These are phyloP conservation scores for Aspidiotus destructor DNA, from an alignment of 2,888 invertebrate genomes.

Conservation along the genomic window DNA sequence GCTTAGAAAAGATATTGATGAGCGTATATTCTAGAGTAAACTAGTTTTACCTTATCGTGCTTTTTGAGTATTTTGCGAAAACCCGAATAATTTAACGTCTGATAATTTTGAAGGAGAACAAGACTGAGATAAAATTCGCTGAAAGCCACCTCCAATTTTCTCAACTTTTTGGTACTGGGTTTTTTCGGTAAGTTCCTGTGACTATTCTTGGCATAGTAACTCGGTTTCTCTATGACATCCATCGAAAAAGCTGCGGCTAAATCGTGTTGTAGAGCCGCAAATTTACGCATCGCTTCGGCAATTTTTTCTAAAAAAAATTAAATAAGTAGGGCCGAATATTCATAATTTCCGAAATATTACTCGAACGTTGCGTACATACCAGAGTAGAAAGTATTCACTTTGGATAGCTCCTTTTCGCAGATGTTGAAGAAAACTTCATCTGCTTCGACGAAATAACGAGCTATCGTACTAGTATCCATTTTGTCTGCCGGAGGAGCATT, in stretches of 20 bases:
- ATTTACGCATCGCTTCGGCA: constrained; percentile 76
- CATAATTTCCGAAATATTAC: too few relatives aligned
- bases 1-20: constrained; percentile 18
- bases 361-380: constrained; percentile 41
- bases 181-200: constrained; percentile 22
- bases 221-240: constrained; percentile 36
- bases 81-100: constrained; percentile 78
- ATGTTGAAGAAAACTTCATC: constrained; percentile 77
- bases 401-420: constrained; percentile 73
- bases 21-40: neutral
- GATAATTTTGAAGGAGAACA: constrained; percentile 77
- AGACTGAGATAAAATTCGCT: constrained; percentile 81
- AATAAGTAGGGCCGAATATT: too few relatives aligned
- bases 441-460: constrained; percentile 65
- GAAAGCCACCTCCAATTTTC: constrained; percentile 77
- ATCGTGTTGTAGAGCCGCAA: constrained; percentile 62
- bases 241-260: constrained; percentile 47
- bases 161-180: constrained; percentile 53
- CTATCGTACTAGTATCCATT: constrained; percentile 57
- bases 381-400: constrained; percentile 80
- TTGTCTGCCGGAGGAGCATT: constrained; percentile 66
- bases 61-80: constrained; percentile 85
- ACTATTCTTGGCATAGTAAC: constrained; percentile 34
- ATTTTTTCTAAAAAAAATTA: constrained; percentile 56
- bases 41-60: constrained; percentile 64